phyloP scores from a whole-genome alignment of 2,888 invertebrate genomes.

The Pseudococcus longispinus region DNA sequence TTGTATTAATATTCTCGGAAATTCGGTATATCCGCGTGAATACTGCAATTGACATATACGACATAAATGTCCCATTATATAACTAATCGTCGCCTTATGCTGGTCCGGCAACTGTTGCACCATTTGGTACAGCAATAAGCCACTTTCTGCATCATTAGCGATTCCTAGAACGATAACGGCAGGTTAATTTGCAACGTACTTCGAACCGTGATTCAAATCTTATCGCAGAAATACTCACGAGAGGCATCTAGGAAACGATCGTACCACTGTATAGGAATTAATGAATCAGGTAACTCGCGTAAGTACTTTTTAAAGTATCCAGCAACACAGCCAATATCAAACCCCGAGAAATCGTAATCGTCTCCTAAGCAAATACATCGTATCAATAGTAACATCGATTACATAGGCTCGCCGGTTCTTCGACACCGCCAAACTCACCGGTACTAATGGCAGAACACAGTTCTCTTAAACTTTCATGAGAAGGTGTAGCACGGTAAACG shows the following conservation, averaged over 20 bases:
- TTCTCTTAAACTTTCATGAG: constrained; percentile 69
- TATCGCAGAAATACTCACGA: constrained; percentile 62
- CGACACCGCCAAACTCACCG: background rate
- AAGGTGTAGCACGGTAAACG: constrained; percentile 71
- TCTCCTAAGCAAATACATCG: background rate
- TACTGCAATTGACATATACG: constrained; percentile 75
- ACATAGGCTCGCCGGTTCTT: background rate
- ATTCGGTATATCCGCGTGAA: constrained; percentile 70
- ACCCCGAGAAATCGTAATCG: constrained; percentile 57
- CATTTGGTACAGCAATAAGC: constrained; percentile 66
- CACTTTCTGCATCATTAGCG: constrained; percentile 68
- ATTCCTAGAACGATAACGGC: constrained; percentile 62
- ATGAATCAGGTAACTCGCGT: constrained; percentile 76
- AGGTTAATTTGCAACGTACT: background rate
- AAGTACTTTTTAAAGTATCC: constrained; percentile 75
- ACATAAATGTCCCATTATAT: constrained; percentile 75
- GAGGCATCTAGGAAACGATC: constrained; percentile 72
- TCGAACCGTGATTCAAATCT: background rate
- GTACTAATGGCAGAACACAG: constrained; percentile 61
- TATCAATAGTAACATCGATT: background rate
- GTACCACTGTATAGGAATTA: constrained; percentile 78
- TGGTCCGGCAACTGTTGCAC: constrained; percentile 71
- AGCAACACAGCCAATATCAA: constrained; percentile 64
- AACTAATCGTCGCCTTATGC: constrained; percentile 70
- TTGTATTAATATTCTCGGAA: constrained; percentile 73